A percentile compares a stretch with the other conserved stretches of the same genome.
These are phyloP conservation scores for Porites rus DNA, from an alignment of 92 coral and sea anemone species.

Conservation along the genomic window DNA sequence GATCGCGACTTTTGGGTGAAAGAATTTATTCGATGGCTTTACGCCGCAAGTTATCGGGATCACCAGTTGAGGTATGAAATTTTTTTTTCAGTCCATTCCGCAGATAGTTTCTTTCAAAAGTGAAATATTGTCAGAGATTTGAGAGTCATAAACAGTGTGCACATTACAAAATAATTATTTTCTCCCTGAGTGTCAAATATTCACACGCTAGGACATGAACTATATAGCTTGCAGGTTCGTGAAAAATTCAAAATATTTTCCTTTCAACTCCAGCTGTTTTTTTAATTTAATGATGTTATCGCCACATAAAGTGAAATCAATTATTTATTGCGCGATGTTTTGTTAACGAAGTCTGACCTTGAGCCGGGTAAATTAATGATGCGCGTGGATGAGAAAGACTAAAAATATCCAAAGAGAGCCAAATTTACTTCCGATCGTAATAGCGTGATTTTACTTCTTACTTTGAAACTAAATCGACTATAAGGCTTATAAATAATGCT, in stretches of 20 bases:
- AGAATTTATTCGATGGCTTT: conserved; percentile 33
- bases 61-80: conserved; percentile 45
- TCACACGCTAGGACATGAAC: not conserved
- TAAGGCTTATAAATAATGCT: too few species aligned
- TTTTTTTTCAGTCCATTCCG: not conserved
- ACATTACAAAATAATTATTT: too few species aligned
- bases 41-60: conserved; percentile 36
- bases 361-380: too few species aligned
- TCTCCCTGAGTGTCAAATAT: not conserved
- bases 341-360: not conserved
- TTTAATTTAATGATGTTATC: not conserved
- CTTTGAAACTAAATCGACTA: too few species aligned
- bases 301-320: not conserved
- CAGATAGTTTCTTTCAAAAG: too few species aligned
- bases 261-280: not conserved
- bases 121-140: too few species aligned
- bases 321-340: conserved; percentile 2
- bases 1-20: conserved; percentile 16
- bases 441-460: too few species aligned
- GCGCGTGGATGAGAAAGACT: too few species aligned
- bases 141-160: too few species aligned
- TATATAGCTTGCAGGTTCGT: not conserved
- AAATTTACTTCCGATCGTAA: too few species aligned
- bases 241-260: not conserved
- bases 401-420: too few species aligned